Base-by-base conservation (phyloP, 2,113 vertebrate species). In the Fregata magnificens region DNA sequence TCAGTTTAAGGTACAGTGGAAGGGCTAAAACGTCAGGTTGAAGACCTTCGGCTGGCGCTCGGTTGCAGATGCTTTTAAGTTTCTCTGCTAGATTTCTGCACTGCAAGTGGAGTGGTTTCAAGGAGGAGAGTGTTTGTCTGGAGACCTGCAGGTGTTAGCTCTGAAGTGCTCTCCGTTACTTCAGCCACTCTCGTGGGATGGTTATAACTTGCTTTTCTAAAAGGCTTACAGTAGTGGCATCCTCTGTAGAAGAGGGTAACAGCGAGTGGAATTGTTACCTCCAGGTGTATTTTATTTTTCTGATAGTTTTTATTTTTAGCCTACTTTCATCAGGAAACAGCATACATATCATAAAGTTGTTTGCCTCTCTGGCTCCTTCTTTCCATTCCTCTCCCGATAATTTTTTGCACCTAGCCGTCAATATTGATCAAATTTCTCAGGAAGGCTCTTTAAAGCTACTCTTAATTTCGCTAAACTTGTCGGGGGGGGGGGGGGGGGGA, bases 261-360 rank as follows among this genome's bases (percentile, higher is more conserved):
- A 40, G 50, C 1, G 2, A 59, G 58, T 44, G 61, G 55, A 66
- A 9, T 44, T 52, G 34, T 55, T 59, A 59, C 22, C 19, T 79
- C 28, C 10, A 36, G 21, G 2, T 50, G 10, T 91, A 29, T 52
- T 65, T 45, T 47, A 13, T 82, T 93, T 78, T 82, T 80, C 49
- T 55, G 12, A 3, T 61, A 31, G 5, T 18, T 78, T 13, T 47
- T 87, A 19, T 21, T 86, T 95, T 89, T 70, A 62, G 38, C 42
- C 15, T 44, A 2, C 34, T 73, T 77, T 34, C 12, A 3, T 5
- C 16, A 59, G 61, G 55, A 40, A 74, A 22, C 13, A 66, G 28
- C 25, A 6, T 36, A 36, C 2, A 0, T n/a, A 11, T 3, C 38
- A 7, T 28, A 2, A 40, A 50, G 34, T 17, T 36, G 7, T 74